Percentiles rank a stretch among this genome's conserved stretches.
phyloP scores from a whole-genome alignment of 1,140 invertebrate species.

The Aphidius gifuensis region DNA sequence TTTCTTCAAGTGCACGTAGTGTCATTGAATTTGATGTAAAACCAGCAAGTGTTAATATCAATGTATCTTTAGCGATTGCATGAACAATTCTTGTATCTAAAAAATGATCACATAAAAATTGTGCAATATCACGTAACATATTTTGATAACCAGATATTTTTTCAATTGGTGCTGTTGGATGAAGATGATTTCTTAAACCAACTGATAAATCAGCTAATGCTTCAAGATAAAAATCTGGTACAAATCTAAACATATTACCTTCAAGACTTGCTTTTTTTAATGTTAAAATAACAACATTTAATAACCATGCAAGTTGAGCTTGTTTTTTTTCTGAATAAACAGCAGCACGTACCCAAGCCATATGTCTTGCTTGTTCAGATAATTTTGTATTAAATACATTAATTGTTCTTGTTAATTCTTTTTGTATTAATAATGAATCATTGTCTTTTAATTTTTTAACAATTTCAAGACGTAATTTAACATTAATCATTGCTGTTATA shows the following conservation, averaged over 20 bases:
- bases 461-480: slow-evolving; percentile 50
- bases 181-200: slow-evolving; percentile 61
- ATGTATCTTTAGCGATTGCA: slow-evolving; percentile 71
- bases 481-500: slow-evolving; percentile 55
- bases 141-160: slow-evolving; percentile 56
- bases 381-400: slow-evolving; percentile 60
- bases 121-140: slow-evolving; percentile 63
- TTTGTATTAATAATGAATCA: slow-evolving; percentile 42
- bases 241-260: slow-evolving; percentile 71
- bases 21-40: slow-evolving; percentile 64
- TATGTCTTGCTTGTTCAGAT: slow-evolving; percentile 59
- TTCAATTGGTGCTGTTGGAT: slow-evolving; percentile 62
- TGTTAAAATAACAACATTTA: slow-evolving; percentile 60
- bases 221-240: slow-evolving; percentile 80
- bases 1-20: slow-evolving; percentile 62
- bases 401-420: slow-evolving; percentile 53
- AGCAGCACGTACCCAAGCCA: slow-evolving; percentile 62
- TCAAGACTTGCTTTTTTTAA: slow-evolving; percentile 59
- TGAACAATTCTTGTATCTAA: slow-evolving; percentile 73
- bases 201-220: slow-evolving; percentile 66
- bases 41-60: slow-evolving; percentile 74
- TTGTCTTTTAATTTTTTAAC: slow-evolving; percentile 34
- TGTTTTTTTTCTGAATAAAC: slow-evolving; percentile 64
- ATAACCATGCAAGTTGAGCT: slow-evolving; percentile 60
- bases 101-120: slow-evolving; percentile 74